A percentile compares a stretch with the other conserved stretches of the same genome.
Conservation (phyloP, 2,888 invertebrate species). For the Drosophila subsilvestris region DNA sequence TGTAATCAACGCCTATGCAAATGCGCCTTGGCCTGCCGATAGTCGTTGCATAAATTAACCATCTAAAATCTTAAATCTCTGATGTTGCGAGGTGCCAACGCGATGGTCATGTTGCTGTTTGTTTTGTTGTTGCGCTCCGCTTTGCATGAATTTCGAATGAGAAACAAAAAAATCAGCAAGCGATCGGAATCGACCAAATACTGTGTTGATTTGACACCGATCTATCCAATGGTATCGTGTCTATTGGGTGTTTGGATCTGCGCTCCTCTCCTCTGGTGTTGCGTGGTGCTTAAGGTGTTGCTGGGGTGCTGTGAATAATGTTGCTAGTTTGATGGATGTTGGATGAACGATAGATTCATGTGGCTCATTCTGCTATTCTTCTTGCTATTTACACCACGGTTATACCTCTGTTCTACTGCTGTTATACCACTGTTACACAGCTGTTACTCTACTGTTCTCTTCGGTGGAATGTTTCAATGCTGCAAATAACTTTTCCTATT, state of each 20-base stretch:
- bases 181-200: constrained; percentile 53
- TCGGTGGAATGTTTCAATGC: too few species aligned
- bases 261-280: not conserved
- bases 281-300: not conserved
- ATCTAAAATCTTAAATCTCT: constrained; percentile 57
- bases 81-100: constrained; percentile 38
- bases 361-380: not conserved
- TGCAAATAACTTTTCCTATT: too few species aligned
- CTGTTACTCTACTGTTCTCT: too few species aligned
- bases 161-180: constrained; percentile 38
- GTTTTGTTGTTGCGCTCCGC: not conserved
- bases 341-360: not conserved
- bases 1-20: constrained; percentile 78
- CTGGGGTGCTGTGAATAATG: not conserved
- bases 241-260: not conserved
- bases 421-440: too few species aligned
- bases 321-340: not conserved
- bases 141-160: constrained; percentile 22
- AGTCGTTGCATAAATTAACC: constrained; percentile 80
- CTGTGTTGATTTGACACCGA: constrained; percentile 74
- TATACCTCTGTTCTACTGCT: too few species aligned
- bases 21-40: constrained; percentile 45
- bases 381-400: not conserved
- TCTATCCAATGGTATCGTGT: not conserved
- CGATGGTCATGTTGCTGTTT: constrained; percentile 12